Base-by-base conservation (phyloP, 2,797 vertebrate genomes). In the Sebastolobus altivelis region DNA sequence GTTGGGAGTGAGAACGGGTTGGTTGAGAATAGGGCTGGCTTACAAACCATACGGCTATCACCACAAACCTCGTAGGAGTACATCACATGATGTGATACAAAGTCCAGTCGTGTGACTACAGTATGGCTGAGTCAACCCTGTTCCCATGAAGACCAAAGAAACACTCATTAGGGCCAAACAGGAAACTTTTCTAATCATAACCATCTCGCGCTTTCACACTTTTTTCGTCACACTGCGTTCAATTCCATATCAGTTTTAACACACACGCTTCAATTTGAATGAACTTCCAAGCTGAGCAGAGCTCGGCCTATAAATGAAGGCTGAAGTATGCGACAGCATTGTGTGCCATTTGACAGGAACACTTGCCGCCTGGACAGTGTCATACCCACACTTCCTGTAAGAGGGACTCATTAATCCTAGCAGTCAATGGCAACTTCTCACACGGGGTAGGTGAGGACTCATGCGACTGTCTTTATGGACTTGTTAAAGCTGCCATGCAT, bases 371-470 rank as follows among this genome's bases (percentile, higher is more conserved):
- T 68, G 82, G 89, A 84, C 81, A 82, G 78, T 74, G 76, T 73
- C 72, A 56, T 81, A 89, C 76, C 75, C 84, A 77, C 83, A 85
- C 69, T 78, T 60, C 70, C 72, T 75, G 68, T 71, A 56, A 87
- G 81, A 65, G 66, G 54, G 58, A 85, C 83, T 88, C 85, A 88
- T 92, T 93, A 92, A 87, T 84, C 83, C 73, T 11, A 49, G 80
- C 76, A 80, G 78, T 86, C 89, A 72, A 61, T 72, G 78, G 43
- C 67, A 87, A 65, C 65, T 60, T 74, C 69, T 72, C 77, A 61
- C 69, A 80, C 43, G 58, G 58, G 81, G 76, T 76, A 77, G 63
- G 75, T 52, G 65, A 82, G 58, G 77, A 72, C 73, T 71, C 73
- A 29, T 84, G 69, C 14, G 40, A 75, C 65, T 69, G 72, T 81